Conservation (phyloP, 2,797 vertebrate genomes). For the Channallabes apus region DNA sequence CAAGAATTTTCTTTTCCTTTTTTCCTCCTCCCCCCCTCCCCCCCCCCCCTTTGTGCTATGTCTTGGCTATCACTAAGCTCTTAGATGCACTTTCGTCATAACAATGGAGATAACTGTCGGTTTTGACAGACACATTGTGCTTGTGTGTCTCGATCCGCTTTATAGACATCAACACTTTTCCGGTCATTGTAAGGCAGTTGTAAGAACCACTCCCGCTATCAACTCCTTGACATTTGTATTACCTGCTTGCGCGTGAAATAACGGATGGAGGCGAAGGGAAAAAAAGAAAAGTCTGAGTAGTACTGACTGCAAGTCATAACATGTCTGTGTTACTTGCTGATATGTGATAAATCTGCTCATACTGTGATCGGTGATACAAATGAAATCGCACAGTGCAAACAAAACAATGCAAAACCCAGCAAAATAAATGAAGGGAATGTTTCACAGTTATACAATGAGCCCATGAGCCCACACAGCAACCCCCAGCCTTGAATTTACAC, state of each 20-base stretch:
- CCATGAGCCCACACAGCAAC: constrained; percentile 8
- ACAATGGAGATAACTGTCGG: neutral
- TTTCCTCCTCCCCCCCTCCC: no score
- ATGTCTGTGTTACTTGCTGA: constrained; percentile 2
- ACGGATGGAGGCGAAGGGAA: neutral
- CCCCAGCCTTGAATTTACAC: constrained; percentile 29
- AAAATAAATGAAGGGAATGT: constrained; percentile 22
- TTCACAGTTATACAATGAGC: constrained; percentile 31
- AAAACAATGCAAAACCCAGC: neutral
- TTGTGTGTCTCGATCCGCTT: neutral
- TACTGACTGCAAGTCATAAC: constrained; percentile 3
- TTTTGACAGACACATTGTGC: neutral
- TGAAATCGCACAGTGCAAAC: constrained; percentile 8
- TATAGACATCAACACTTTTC: neutral
- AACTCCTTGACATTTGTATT: neutral
- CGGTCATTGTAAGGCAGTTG: neutral
- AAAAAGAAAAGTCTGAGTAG: neutral
- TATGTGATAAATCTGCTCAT: neutral
- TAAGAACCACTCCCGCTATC: neutral
- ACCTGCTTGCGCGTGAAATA: constrained; percentile 8
- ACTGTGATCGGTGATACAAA: constrained; percentile 2
- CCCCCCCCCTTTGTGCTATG: neutral
- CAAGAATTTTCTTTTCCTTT: no score
- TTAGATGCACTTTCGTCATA: neutral
- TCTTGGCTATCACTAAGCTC: neutral